phyloP scores from a whole-genome alignment of 2,888 invertebrate genomes.

The Neoaliturus tenellus region DNA sequence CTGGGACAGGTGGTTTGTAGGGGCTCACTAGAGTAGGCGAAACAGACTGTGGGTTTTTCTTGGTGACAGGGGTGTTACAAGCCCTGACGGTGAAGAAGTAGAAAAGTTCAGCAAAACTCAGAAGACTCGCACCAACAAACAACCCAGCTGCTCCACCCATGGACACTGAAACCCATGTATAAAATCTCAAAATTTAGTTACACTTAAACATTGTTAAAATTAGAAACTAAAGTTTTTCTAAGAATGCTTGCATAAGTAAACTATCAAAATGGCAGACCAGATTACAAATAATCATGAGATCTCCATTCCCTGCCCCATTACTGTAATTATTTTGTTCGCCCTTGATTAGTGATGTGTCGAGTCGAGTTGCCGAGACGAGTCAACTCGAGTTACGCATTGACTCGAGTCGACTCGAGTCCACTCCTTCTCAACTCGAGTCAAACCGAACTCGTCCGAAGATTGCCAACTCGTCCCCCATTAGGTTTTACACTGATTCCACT shows the following conservation, averaged over 20 bases:
- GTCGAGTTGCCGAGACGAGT: too few relatives aligned
- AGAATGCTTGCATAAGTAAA: neutral
- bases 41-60: neutral
- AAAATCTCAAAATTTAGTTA: too few relatives aligned
- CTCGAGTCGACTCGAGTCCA: too few relatives aligned
- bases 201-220: neutral
- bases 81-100: constrained; percentile 72
- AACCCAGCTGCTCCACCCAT: constrained; percentile 81
- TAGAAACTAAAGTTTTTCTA: neutral
- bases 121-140: constrained; percentile 80
- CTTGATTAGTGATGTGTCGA: too few relatives aligned
- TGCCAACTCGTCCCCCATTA: too few relatives aligned
- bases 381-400: too few relatives aligned
- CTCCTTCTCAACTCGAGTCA: too few relatives aligned
- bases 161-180: constrained; percentile 78
- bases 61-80: constrained; percentile 31
- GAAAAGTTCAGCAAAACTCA: constrained; percentile 80
- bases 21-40: neutral
- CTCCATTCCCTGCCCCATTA: neutral
- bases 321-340: too few relatives aligned
- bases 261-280: neutral
- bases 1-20: neutral
- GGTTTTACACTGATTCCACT: too few relatives aligned
- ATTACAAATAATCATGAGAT: neutral
- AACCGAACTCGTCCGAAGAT: too few relatives aligned